Evolutionary conservation across 92 coral and sea anemone species (phyloP), one percentile per base, ranked within the genome.

Genomic region (Palythoa grandis): DNA sequence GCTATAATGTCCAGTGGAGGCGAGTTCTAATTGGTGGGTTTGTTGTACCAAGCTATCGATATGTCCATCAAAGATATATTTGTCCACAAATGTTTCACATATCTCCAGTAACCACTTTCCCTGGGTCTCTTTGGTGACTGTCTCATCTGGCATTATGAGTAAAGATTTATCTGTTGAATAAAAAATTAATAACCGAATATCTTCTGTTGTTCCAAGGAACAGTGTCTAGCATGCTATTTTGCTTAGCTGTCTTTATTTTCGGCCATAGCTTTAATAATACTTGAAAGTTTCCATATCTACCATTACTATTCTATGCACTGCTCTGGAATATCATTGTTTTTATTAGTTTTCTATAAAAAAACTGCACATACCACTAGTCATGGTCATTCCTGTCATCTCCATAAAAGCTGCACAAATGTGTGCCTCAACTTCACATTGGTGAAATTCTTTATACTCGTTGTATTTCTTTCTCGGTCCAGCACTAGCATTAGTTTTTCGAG

Each of bases 11-110:
- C 92, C 90, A 53, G 61, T 71, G 22, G 88, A 74, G n/a, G 86
- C 83, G 15, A 73, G 72, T 69, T 92, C 85, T 6, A 92, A 70
- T 83, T 89, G 65, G n/a, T 82, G 87, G 14, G 94, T 88, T 39
- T 86, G 77, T 69, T 89, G 89, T 8, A 86, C 89, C 89, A 90
- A 73, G 29, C 73, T 53, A 17, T 86, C 50, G 19, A 90, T 86
- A 20, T 90, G 87, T 43, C 70, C 83, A 43, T 24, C 89, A 67
- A 86, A 86, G 25, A 86, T 37, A 11, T 57, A 90, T n/a, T 58
- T 72, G 85, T 85, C 43, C n/a, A 79, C 67, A 70, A 37, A 90
- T 14, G 7, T 15, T 68, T 90, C 77, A 58, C 87, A 86, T 17
- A 20, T 29, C 56, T 90, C 86, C 16, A 90, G 85, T 52, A 90